These are phyloP conservation scores for Vesta saturnalis DNA, from an alignment of 2,888 invertebrate species.

Conservation along the genomic window DNA sequence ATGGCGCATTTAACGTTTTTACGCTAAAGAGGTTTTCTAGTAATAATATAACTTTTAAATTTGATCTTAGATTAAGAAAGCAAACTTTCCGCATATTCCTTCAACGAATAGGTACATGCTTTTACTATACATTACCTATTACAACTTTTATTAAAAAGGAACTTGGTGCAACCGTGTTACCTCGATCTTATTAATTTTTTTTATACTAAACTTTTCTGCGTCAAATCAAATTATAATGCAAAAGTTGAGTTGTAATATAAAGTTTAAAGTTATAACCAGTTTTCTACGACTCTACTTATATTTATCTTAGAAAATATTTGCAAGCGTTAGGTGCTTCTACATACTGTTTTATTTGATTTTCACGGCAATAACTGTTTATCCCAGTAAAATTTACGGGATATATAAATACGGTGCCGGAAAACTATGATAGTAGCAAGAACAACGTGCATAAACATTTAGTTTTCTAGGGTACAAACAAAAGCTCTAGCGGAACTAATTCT, in stretches of 20 bases:
- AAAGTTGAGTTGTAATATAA: neutral
- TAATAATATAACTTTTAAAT: neutral
- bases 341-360: too few species aligned
- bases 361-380: too few species aligned
- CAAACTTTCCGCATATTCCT: neutral
- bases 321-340: too few species aligned
- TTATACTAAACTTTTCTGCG: neutral
- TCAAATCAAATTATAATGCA: neutral
- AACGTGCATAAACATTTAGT: too few species aligned
- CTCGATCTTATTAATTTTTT: neutral
- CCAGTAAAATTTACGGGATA: too few species aligned
- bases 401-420: too few species aligned
- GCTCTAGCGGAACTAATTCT: too few species aligned
- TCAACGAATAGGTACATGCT: neutral
- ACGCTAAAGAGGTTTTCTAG: neutral
- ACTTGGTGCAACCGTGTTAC: neutral
- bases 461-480: too few species aligned
- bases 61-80: neutral
- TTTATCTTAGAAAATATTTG: neutral
- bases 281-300: neutral
- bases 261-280: neutral
- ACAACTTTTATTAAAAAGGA: slow-evolving; percentile 1
- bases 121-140: neutral
- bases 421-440: too few species aligned
- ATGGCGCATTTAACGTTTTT: too few species aligned